Evolutionary conservation across 1,140 invertebrate species (phyloP), one percentile per base, ranked within the genome.

Genomic region (Meloidogyne floridensis): DNA sequence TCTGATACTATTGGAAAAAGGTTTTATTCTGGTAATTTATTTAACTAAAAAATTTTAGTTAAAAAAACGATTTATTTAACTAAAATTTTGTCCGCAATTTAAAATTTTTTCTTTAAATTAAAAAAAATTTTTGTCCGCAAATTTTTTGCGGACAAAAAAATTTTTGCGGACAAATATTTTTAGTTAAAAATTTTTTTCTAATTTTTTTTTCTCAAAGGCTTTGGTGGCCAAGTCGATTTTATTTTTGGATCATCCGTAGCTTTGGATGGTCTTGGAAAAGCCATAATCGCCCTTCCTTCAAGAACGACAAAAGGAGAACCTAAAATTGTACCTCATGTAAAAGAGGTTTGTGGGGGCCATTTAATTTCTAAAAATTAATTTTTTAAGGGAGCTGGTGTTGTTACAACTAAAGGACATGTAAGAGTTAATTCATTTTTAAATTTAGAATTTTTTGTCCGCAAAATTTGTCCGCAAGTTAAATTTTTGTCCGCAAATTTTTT

Each of bases 151-250:
- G 32, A 43, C 9, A 20, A n/a, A 4, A 4, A 32, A 51, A 0
- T n/a, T 75, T 75, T 75, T 15, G 43, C 18, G n/a, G 75, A 18
- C 32, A 32, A 65, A 71, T 70, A 20, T 69, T 69, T 51, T 47
- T 15, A 15, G 7, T 80, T 74, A 83, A 32, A 32, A 32, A 65
- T 53, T 71, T 9, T 75, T 47, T 72, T 65, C 71, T 65, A 7
- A 7, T 6, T 32, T 47, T 6, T 32, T 47, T 72, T 56, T 9
- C 69, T 87, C 32, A 84, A 77, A 93, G 92, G 93, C 74, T 92
- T 93, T 87, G 95, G 95, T 54, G 96, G 95, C 2, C 95, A 97
- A 90, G 93, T 97, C n/a, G 96, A 98, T 91, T 98, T 98, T 88
- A 94, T 98, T 81, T 93, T 94, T 74, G 96, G 95, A n/a, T 94